A percentile compares a stretch with the other conserved stretches of the same genome.
Conservation (phyloP, 2,797 vertebrate genomes). For the Cyclura pinguis region DNA sequence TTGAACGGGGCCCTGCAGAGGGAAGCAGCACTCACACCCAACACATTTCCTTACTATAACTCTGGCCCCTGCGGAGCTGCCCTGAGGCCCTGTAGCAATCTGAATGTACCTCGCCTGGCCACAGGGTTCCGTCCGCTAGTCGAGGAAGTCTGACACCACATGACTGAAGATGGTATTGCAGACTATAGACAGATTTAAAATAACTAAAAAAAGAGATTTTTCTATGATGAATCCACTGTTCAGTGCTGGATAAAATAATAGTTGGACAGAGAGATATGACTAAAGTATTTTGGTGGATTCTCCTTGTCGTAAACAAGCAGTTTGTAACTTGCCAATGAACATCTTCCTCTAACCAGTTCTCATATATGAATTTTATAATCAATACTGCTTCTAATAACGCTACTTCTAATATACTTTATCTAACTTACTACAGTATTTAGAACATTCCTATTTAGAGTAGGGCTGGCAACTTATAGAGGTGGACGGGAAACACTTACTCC, state of each 20-base stretch:
- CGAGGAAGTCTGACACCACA: neutral
- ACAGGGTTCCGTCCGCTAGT: neutral
- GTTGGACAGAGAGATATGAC: neutral
- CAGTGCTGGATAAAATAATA: no score
- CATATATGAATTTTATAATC: neutral
- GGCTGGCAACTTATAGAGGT: no score
- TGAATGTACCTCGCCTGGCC: neutral
- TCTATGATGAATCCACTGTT: no score
- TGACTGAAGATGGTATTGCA: neutral
- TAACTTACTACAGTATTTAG: no score
- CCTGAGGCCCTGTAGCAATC: neutral
- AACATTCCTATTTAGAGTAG: no score
- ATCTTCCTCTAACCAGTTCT: neutral
- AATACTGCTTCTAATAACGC: neutral
- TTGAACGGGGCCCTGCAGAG: neutral
- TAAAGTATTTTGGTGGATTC: neutral
- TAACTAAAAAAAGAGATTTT: neutral
- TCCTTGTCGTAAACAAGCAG: neutral
- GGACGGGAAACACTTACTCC: no score
- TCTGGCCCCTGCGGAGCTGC: neutral
- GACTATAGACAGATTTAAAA: neutral
- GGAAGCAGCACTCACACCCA: neutral
- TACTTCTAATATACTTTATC: no score
- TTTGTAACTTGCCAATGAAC: neutral
- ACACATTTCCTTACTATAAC: neutral